These are phyloP conservation scores for Ormyrus pomaceus DNA, from an alignment of 2,888 invertebrate species.

Conservation along the genomic window DNA sequence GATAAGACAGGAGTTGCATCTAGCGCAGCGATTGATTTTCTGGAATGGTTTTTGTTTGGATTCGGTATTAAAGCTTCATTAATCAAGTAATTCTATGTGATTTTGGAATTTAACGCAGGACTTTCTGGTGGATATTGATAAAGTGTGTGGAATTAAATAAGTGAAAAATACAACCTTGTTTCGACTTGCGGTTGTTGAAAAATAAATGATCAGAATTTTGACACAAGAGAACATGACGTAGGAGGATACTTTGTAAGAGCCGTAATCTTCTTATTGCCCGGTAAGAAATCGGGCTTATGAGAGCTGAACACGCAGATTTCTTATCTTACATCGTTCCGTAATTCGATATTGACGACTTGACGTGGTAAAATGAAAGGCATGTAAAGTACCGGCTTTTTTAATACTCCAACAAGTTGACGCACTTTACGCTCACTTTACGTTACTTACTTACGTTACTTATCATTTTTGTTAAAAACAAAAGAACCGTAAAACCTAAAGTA, in stretches of 20 bases:
- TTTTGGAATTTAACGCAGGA: no score
- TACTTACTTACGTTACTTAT: no score
- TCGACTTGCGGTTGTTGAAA: background rate
- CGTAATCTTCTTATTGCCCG: constrained; percentile 29
- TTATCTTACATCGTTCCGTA: constrained; percentile 16
- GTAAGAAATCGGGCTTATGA: constrained; percentile 8
- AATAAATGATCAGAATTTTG: background rate
- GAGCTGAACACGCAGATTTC: background rate
- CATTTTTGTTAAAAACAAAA: no score
- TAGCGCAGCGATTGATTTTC: no score
- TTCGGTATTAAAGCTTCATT: no score
- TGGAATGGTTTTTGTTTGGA: no score
- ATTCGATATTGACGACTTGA: constrained; percentile 34
- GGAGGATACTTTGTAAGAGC: constrained; percentile 4
- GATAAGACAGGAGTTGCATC: no score
- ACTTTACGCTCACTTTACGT: no score
- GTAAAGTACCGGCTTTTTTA: background rate
- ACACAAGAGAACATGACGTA: background rate
- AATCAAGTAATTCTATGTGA: no score
- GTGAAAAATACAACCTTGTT: background rate
- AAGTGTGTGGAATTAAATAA: background rate
- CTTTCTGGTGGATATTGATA: background rate
- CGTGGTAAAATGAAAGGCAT: background rate
- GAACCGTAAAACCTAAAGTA: no score
- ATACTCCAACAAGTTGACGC: no score